A percentile compares a stretch with the other conserved stretches of the same genome.
Conservation (phyloP, 1,140 invertebrate species). For the Proctacanthus coquilletti region DNA sequence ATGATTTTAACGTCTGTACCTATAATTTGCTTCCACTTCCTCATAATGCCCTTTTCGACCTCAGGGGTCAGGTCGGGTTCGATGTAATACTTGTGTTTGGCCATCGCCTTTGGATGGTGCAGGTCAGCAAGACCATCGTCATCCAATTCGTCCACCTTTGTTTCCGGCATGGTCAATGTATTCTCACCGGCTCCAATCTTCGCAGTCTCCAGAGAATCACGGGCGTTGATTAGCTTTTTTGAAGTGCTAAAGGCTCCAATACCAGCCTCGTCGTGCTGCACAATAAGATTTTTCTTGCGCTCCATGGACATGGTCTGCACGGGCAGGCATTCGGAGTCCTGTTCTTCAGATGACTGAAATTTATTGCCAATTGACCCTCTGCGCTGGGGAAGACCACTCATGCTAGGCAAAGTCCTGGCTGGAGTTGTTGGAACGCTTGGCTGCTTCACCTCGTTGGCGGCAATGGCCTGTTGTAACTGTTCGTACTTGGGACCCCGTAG, state of each 20-base stretch:
- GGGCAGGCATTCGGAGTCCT: not conserved
- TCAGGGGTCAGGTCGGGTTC: conserved; percentile 42
- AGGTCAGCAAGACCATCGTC: not conserved
- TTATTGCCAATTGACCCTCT: conserved; percentile 8
- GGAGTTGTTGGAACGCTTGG: conserved; percentile 40
- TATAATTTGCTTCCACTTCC: conserved; percentile 68
- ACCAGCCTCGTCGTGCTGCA: conserved; percentile 14
- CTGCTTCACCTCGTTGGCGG: conserved; percentile 59
- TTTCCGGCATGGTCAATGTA: conserved; percentile 3
- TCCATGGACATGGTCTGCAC: not conserved
- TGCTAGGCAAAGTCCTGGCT: conserved; percentile 12
- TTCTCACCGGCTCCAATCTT: conserved; percentile 22
- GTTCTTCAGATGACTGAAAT: conserved; percentile 2
- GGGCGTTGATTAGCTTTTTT: conserved; percentile 18
- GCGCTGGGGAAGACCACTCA: conserved; percentile 10
- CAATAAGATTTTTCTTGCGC: not conserved
- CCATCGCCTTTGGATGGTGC: conserved; percentile 7
- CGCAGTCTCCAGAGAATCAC: conserved; percentile 20
- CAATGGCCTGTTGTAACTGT: conserved; percentile 85
- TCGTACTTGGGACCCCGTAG: conserved; percentile 88
- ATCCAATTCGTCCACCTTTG: not conserved
- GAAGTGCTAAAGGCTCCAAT: conserved; percentile 19
- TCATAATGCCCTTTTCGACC: conserved; percentile 60
- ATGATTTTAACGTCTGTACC: conserved; percentile 71
- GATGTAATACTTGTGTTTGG: conserved; percentile 26